These are phyloP conservation scores for Hyphantria cunea DNA, from an alignment of 1,140 invertebrate species.

Conservation along the genomic window DNA sequence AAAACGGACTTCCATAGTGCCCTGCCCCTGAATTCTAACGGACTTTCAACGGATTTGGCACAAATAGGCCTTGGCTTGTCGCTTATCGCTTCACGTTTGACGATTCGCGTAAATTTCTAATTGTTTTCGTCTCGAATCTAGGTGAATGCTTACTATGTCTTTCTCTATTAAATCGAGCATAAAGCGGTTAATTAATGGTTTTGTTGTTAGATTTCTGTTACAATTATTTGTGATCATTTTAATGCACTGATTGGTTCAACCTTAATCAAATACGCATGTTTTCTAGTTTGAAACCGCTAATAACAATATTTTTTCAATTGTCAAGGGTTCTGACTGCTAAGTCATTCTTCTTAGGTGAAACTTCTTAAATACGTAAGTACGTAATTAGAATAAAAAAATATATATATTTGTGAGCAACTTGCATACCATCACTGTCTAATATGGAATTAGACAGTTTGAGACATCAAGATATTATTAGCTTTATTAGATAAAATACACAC, in stretches of 20 bases:
- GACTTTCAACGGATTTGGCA: conserved; percentile 59
- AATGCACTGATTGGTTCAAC: no score
- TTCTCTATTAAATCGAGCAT: conserved; percentile 13
- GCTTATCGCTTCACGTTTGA: conserved; percentile 29
- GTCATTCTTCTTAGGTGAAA: no score
- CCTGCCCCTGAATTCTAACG: conserved; percentile 43
- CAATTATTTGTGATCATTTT: neutral
- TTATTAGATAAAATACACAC: no score
- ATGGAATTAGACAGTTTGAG: no score
- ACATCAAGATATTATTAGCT: no score
- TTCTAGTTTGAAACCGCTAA: conserved; percentile 3
- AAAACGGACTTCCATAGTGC: conserved; percentile 48
- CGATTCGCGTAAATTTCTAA: conserved; percentile 37
- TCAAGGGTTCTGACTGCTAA: no score
- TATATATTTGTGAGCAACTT: no score
- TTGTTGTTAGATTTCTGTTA: neutral
- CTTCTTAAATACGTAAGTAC: no score
- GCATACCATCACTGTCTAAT: no score
- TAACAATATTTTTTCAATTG: neutral
- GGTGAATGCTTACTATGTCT: conserved; percentile 18
- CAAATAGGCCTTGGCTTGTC: conserved; percentile 46
- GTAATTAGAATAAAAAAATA: no score
- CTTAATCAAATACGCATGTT: neutral
- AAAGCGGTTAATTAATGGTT: conserved; percentile 14
- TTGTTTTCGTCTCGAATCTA: conserved; percentile 29